Conservation (phyloP, 2,888 invertebrate species). For the Eulithis testata region DNA sequence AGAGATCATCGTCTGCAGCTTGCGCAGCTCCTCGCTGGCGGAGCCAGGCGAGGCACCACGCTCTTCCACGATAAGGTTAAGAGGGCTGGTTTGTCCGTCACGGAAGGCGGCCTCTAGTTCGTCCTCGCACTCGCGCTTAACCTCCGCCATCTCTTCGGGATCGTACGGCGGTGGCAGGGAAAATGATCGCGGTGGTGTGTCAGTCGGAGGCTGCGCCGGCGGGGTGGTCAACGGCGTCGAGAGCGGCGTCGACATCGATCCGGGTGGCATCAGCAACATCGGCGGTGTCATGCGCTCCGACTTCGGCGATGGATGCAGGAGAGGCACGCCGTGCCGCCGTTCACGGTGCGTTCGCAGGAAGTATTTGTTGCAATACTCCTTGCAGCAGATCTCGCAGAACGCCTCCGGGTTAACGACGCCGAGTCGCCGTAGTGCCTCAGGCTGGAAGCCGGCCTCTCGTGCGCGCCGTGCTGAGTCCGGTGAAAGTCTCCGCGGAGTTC, state of each 20-base stretch:
- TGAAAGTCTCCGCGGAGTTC: slow-evolving; percentile 84
- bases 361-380: slow-evolving; percentile 97
- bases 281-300: slow-evolving; percentile 71
- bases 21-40: slow-evolving; percentile 93
- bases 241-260: slow-evolving; percentile 82
- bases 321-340: slow-evolving; percentile 94
- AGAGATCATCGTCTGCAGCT: slow-evolving; percentile 95
- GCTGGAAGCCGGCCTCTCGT: slow-evolving; percentile 89
- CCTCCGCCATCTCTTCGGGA: slow-evolving; percentile 70
- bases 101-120: slow-evolving; percentile 74
- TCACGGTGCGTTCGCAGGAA: slow-evolving; percentile 96
- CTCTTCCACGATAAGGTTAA: slow-evolving; percentile 90
- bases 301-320: slow-evolving; percentile 62
- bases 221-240: slow-evolving; percentile 83
- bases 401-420: slow-evolving; percentile 94
- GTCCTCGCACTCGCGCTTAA: slow-evolving; percentile 82
- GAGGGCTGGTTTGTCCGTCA: slow-evolving; percentile 89
- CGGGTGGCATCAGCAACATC: slow-evolving; percentile 18
- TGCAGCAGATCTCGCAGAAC: slow-evolving; percentile 97
- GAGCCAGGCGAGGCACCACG: slow-evolving; percentile 85
- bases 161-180: slow-evolving; percentile 69
- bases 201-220: slow-evolving; percentile 88
- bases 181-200: slow-evolving; percentile 78
- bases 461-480: slow-evolving; percentile 86
- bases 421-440: slow-evolving; percentile 89